These are phyloP conservation scores for Selene dorsalis DNA, from an alignment of 2,797 vertebrate species.

Conservation along the genomic window DNA sequence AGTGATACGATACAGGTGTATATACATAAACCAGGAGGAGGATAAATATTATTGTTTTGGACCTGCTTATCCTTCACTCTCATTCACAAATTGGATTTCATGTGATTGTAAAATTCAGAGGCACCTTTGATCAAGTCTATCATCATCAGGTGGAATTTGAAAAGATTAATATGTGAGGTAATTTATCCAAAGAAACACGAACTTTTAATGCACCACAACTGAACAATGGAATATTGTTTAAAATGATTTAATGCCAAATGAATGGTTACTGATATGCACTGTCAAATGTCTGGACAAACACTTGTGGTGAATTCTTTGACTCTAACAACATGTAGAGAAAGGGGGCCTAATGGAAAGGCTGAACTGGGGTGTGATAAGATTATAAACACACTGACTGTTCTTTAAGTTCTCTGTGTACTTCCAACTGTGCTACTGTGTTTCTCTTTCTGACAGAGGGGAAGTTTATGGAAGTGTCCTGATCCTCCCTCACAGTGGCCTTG, in stretches of 20 bases:
- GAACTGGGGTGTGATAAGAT: slow-evolving; percentile 44
- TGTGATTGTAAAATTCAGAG: neutral
- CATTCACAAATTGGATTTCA: neutral
- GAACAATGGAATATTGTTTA: too few species aligned
- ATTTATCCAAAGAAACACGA: neutral
- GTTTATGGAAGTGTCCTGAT: slow-evolving; percentile 48
- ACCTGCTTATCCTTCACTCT: slow-evolving; percentile 20
- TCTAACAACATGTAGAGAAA: neutral
- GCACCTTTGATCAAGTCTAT: neutral
- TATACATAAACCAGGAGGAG: slow-evolving; percentile 19
- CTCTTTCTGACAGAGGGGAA: slow-evolving; percentile 49
- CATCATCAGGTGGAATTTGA: neutral
- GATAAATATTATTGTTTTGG: slow-evolving; percentile 33
- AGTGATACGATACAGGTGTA: slow-evolving; percentile 13
- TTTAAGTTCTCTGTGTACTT: slow-evolving; percentile 59
- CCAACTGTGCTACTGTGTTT: slow-evolving; percentile 44
- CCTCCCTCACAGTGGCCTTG: slow-evolving; percentile 56
- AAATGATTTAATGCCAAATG: too few species aligned
- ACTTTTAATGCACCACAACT: neutral
- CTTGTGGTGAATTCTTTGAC: too few species aligned
- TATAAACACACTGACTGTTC: slow-evolving; percentile 50
- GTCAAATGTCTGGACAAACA: too few species aligned
- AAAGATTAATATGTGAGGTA: neutral
- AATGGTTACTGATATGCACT: too few species aligned
- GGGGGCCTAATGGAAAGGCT: slow-evolving; percentile 31